Base-by-base conservation (phyloP, 2,113 vertebrate genomes). In the Channa maculata region DNA sequence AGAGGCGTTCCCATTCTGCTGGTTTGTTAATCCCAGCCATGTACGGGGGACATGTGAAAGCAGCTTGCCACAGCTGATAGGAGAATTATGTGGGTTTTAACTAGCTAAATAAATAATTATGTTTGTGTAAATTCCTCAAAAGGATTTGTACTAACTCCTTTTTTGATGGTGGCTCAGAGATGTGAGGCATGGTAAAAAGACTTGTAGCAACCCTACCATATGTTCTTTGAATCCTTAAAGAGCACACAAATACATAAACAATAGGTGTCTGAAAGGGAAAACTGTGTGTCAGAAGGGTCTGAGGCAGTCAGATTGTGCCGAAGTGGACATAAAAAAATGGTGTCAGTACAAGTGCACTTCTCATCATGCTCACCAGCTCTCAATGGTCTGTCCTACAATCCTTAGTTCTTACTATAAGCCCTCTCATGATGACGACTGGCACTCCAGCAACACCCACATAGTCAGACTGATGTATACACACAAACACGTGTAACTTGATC, bases 81-180 rank as follows among this genome's bases (percentile, higher is more conserved):
- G 75, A 91, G 91, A 89, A 93, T 93, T 92, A 91, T 89, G 85
- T 75, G 87, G 91, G 90, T 82, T 93, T 93, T 90, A 90, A 89
- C 90, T 77, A 87, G 86, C 89, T 90, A 92, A 93, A 93, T 92
- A 92, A 93, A 93, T 92, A 92, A 93, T 92, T 92, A 92, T 93
- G 90, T 92, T 81, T 89, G 87, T 88, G 84, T 90, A 92, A 92
- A 91, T 90, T 92, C 86, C 89, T 93, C 91, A 89, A 89, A 93
- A 91, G 92, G 92, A 93, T 93, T 92, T 89, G 88, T 91, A 89
- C 89, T 89, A 90, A 83, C 76, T 87, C 58, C 68, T 71, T 88
- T 89, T 86, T 71, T 88, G 67, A 86, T 88, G 86, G 72, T 24
- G 79, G 86, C 82, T 91, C 70, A 84, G 75, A 86, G 77, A 83